Evolutionary conservation across 2,888 invertebrate genomes (phyloP).

Genomic region (Synergus gifuensis): DNA sequence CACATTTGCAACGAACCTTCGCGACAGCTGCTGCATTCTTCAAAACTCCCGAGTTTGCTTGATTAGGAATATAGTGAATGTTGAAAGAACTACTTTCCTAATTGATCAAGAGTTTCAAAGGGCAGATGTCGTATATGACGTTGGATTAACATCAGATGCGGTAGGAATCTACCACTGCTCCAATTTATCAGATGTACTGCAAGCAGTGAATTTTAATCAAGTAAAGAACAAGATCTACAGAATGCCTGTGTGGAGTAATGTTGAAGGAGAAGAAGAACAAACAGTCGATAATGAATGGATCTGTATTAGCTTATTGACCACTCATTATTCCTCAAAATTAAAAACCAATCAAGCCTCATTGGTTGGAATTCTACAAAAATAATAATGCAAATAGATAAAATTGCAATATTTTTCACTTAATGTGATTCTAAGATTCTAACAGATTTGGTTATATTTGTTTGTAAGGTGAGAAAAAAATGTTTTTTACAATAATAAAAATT

Average conservation of each 20-base stretch:
- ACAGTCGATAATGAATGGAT: not conserved
- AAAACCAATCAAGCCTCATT: not conserved
- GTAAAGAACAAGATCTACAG: slow-evolving; percentile 3
- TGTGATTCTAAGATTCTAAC: too few relatives aligned
- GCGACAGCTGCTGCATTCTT: not conserved
- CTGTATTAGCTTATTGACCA: slow-evolving; percentile 4
- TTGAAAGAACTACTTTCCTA: not conserved
- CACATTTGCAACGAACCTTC: not conserved
- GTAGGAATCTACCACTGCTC: too few relatives aligned
- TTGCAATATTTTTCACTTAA: too few relatives aligned
- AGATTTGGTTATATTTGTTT: too few relatives aligned
- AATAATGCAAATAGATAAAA: too few relatives aligned
- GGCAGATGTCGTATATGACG: not conserved
- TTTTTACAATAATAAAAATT: too few relatives aligned
- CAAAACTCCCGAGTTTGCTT: not conserved
- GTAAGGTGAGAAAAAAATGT: too few relatives aligned
- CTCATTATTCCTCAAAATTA: not conserved
- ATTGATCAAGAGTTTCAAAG: not conserved
- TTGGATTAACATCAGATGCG: not conserved
- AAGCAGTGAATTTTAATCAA: too few relatives aligned
- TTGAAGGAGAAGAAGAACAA: slow-evolving; percentile 16
- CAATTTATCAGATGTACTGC: too few relatives aligned
- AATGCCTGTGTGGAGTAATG: slow-evolving; percentile 18
- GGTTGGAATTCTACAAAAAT: not conserved
- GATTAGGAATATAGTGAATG: not conserved